Percentiles rank a stretch among this genome's conserved stretches.
Evolutionary conservation across 2,888 invertebrate genomes (phyloP).

Genomic region (Elgonia sp.): DNA sequence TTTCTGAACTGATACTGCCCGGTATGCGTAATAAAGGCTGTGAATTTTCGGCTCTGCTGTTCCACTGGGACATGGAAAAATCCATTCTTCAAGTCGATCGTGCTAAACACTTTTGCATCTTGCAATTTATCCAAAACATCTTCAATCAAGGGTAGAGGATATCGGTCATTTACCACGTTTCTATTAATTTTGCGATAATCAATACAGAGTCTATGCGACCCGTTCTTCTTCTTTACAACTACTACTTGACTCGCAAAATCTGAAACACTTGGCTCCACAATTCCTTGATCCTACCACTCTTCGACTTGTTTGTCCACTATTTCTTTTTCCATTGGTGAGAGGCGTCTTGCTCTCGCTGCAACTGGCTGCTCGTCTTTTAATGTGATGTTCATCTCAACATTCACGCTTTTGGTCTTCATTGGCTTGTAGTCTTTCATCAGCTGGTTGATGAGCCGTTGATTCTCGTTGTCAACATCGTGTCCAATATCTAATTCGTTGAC

Average conservation of each 20-base stretch:
- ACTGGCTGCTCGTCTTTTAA: not conserved
- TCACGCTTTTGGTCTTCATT: not conserved
- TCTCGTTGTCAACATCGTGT: not conserved
- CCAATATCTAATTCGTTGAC: not conserved
- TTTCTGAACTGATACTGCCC: constrained; percentile 66
- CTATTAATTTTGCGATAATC: constrained; percentile 77
- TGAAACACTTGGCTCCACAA: constrained; percentile 37
- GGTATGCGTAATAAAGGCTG: constrained; percentile 40
- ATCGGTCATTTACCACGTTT: constrained; percentile 73
- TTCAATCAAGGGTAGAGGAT: constrained; percentile 76
- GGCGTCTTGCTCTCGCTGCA: not conserved
- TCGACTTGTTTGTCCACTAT: not conserved
- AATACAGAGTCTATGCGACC: constrained; percentile 73
- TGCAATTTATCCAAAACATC: constrained; percentile 68
- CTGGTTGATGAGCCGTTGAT: not conserved
- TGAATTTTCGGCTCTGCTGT: constrained; percentile 51
- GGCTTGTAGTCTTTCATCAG: not conserved
- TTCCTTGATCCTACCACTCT: not conserved
- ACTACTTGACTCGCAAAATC: constrained; percentile 78
- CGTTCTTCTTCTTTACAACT: constrained; percentile 74
- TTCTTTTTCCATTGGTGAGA: not conserved
- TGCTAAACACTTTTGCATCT: constrained; percentile 72
- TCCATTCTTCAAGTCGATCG: constrained; percentile 71
- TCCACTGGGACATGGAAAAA: constrained; percentile 74
- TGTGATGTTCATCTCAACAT: not conserved